Base-by-base conservation (phyloP, 2,888 invertebrate genomes). In the Hemithea aestivaria region DNA sequence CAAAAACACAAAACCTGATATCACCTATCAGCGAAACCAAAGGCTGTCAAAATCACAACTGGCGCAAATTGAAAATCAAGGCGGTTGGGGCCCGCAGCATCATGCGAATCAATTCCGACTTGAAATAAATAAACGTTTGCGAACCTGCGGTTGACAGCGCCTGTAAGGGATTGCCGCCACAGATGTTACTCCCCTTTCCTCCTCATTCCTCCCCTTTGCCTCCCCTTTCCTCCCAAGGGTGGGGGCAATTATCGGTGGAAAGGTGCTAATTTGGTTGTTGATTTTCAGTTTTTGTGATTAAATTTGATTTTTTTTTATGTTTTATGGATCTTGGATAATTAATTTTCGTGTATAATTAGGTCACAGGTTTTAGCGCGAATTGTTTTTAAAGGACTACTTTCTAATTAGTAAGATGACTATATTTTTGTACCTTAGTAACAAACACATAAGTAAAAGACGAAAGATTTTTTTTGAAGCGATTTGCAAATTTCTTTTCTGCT, bases 101-200 rank as follows among this genome's bases (percentile, higher is more conserved):
- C 73, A 76, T 66, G 73, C 77, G 68, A 77, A 81, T 81, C 81
- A 79, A 81, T 81, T 81, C 74, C 57, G 73, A 56, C 65, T 62
- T 62, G 66, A 70, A 66, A 75, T 74, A 76, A 75, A 77, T 74
- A 76, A 69, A 63, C 58, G 60, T 57, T 56, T 57, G 53, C 53
- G 43, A 43, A 54, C 61, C 74, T 82, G 82, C 58, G 79, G 75
- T 69, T 80, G 82, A 82, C 82, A 79, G 78, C 58, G 63, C 58
- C 73, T 73, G 79, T 64, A 67, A 71, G 79, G 76, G 78, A 76
- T 75, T 66, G 77, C 73, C 56, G 56, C 59, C 65, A 38, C 80
- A 80, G 78, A 71, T 79, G 78, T 61, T 63, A 16, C 46, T 69
- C 60, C 35, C 63, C 49, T 39, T 25, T n/a, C n/a, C n/a, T n/a